Base-by-base conservation (phyloP, 1,140 invertebrate species). In the Drosophila auraria region DNA sequence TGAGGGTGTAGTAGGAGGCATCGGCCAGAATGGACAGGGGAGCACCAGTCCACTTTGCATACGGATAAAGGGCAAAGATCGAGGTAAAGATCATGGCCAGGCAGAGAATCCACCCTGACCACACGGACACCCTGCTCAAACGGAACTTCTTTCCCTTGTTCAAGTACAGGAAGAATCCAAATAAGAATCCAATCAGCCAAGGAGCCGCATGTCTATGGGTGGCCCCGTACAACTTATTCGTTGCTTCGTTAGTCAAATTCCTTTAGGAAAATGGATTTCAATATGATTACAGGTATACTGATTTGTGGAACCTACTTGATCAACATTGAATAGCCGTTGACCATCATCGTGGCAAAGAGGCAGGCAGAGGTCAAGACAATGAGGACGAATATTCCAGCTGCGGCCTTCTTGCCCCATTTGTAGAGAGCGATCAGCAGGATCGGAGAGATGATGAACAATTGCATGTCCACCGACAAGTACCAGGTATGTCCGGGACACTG, bases 401-500 rank as follows among this genome's bases (percentile, higher is more conserved):
- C 76, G 2, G 63, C 71, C 40, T 73, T 84, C 17, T 64, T 82
- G 7, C 94, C 93, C 94, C 27, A 30, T 30, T 30, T 30, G 27
- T 30, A 30, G 5, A 30, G 27, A 30, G 27, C 27, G 27, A 30
- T 95, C 59, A 97, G 94, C 51, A 98, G 94, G 17, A 97, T 93
- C 1, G 97, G 96, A 6, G 96, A 95, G 7, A 97, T 86, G 49
- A 97, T 93, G 91, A 97, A 97, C 45, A 98, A 94, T 91, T 98
- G 97, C 73, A 97, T 97, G 82, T 98, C 97, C 54, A 96, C 96
- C 1, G 97, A 96, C 56, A 98, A 93, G 82, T 98, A 98, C 97
- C 97, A 98, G 0, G 96, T 95, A 94, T 97, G 97, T 65, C 96
- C 96, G 95, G 98, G 96, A 82, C 97, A 98, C 97, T 97, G 42